These are phyloP conservation scores for Hofmannophila pseudospretella DNA, from an alignment of 2,888 invertebrate genomes.

Conservation along the genomic window DNA sequence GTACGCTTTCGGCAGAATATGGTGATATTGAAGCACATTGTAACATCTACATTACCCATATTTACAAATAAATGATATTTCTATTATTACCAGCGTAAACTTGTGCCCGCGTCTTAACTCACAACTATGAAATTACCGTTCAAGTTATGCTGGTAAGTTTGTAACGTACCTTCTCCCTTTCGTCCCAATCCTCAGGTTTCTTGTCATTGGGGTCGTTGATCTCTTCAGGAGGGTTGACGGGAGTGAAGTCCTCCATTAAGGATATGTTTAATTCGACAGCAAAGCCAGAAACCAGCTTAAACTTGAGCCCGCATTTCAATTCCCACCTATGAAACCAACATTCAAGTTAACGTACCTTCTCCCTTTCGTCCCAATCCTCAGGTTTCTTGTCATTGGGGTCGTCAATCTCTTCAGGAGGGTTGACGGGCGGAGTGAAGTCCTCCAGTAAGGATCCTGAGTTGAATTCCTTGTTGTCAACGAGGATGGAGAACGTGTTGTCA, in stretches of 20 bases:
- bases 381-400: slow-evolving; percentile 93
- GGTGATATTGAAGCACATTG: too few relatives aligned
- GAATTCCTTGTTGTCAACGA: slow-evolving; percentile 89
- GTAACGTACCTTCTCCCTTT: slow-evolving; percentile 80
- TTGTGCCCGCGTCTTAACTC: too few relatives aligned
- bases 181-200: slow-evolving; percentile 97
- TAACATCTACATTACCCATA: too few relatives aligned
- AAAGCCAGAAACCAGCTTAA: too few relatives aligned
- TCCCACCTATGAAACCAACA: not conserved
- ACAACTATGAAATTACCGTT: too few relatives aligned
- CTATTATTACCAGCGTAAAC: too few relatives aligned
- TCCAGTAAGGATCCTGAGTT: slow-evolving; percentile 92
- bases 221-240: slow-evolving; percentile 96
- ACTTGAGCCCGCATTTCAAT: not conserved
- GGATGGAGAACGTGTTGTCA: slow-evolving; percentile 96
- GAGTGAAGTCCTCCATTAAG: slow-evolving; percentile 96
- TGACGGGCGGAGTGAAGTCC: slow-evolving; percentile 95
- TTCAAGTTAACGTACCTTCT: slow-evolving; percentile 42
- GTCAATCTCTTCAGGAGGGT: slow-evolving; percentile 95
- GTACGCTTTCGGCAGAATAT: too few relatives aligned
- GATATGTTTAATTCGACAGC: too few relatives aligned
- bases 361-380: slow-evolving; percentile 96
- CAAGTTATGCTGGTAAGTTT: too few relatives aligned
- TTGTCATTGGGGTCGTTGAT: slow-evolving; percentile 93
- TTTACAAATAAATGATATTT: too few relatives aligned